Evolutionary conservation across 1,140 invertebrate genomes (phyloP).

Genomic region (Portunus trituberculatus): DNA sequence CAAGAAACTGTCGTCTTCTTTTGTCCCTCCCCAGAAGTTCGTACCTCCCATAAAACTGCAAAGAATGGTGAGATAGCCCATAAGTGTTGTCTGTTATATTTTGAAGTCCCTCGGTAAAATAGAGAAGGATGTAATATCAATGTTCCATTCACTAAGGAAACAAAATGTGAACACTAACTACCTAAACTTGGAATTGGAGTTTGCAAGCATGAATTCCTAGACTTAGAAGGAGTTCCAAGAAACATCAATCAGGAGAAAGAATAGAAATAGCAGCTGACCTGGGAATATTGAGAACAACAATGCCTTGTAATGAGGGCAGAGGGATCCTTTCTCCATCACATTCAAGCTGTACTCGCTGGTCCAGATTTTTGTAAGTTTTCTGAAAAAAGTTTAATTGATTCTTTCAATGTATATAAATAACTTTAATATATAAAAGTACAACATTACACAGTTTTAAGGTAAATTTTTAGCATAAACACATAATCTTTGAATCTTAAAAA

Average conservation of each 20-base stretch:
- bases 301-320: slow-evolving; percentile 95
- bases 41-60: slow-evolving; percentile 97
- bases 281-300: slow-evolving; percentile 98
- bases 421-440: neutral
- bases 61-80: slow-evolving; percentile 57
- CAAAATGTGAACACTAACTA: too few species aligned
- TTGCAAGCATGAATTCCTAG: too few species aligned
- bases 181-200: too few species aligned
- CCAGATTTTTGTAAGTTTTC: slow-evolving; percentile 96
- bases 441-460: too few species aligned
- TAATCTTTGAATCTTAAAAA: too few species aligned
- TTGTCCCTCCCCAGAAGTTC: slow-evolving; percentile 98
- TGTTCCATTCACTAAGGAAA: too few species aligned
- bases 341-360: slow-evolving; percentile 95
- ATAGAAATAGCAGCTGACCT: slow-evolving; percentile 82
- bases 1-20: slow-evolving; percentile 93
- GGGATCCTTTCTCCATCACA: slow-evolving; percentile 96
- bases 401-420: slow-evolving; percentile 42
- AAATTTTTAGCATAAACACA: too few species aligned
- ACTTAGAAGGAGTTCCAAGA: too few species aligned
- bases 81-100: slow-evolving; percentile 25
- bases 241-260: too few species aligned
- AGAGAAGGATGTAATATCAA: too few species aligned
- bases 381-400: slow-evolving; percentile 49
- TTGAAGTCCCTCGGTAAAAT: neutral